These are phyloP conservation scores for Orientallactaga sibirica DNA, from an alignment of 2,797 vertebrate genomes.

Conservation along the genomic window DNA sequence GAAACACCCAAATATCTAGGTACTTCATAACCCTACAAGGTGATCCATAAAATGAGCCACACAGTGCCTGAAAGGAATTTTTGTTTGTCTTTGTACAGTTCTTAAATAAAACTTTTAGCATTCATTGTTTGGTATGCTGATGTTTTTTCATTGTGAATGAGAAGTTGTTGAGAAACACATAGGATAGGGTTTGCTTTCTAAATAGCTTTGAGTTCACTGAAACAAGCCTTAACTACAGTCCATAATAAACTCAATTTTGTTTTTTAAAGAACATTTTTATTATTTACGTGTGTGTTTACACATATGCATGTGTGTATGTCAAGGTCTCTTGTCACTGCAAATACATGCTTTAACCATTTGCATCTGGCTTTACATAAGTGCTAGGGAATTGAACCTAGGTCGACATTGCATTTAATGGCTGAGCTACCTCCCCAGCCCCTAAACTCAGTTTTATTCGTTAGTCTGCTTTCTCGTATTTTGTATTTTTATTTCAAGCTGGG, in stretches of 20 bases:
- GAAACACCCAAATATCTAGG: conserved; percentile 34
- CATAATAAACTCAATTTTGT: conserved; percentile 17
- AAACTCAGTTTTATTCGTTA: conserved; percentile 49
- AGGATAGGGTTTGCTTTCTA: conserved; percentile 43
- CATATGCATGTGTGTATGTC: too few relatives aligned
- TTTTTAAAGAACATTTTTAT: too few relatives aligned
- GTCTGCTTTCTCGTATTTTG: conserved; percentile 51
- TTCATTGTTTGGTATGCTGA: conserved; percentile 32
- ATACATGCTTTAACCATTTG: too few relatives aligned
- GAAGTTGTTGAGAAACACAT: conserved; percentile 35
- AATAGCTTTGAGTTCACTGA: background rate
- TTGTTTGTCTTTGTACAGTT: conserved; percentile 68
- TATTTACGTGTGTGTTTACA: too few relatives aligned
- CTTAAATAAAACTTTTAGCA: conserved; percentile 74
- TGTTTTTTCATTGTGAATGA: conserved; percentile 65
- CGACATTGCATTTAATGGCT: too few relatives aligned
- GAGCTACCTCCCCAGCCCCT: too few relatives aligned
- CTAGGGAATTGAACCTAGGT: too few relatives aligned
- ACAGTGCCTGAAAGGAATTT: background rate
- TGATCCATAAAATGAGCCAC: conserved; percentile 12
- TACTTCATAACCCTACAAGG: background rate
- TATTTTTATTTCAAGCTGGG: conserved; percentile 22
- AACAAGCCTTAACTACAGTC: conserved; percentile 27
- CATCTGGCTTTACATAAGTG: too few relatives aligned
- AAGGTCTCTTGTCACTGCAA: too few relatives aligned